Evolutionary conservation across 2,113 vertebrate species (phyloP).

Genomic region (Hystrix brachyura): DNA sequence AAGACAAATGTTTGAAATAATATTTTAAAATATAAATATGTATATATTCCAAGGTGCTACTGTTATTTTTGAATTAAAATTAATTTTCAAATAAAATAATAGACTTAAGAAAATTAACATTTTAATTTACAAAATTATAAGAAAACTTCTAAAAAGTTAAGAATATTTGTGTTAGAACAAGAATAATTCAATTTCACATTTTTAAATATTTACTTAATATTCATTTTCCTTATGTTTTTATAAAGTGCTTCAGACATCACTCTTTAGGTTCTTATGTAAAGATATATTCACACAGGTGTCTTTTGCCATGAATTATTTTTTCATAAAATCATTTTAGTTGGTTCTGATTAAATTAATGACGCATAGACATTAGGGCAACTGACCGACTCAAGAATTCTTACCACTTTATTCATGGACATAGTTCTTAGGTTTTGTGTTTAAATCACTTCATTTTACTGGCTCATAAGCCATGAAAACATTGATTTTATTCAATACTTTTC

Average conservation of each 20-base stretch:
- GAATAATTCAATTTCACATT: not conserved
- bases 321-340: conserved; percentile 11
- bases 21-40: not conserved
- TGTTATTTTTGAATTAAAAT: not conserved
- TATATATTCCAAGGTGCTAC: not conserved
- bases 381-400: conserved; percentile 4
- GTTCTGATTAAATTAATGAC: conserved; percentile 6
- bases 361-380: not conserved
- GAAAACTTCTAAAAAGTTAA: not conserved
- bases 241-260: not conserved
- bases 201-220: not conserved
- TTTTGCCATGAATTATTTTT: not conserved
- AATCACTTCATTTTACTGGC: conserved; percentile 39
- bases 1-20: not conserved
- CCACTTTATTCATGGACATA: not conserved
- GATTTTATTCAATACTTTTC: conserved; percentile 54
- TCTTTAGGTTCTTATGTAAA: not conserved
- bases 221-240: not conserved
- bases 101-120: not conserved
- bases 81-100: not conserved
- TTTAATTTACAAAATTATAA: conserved; percentile 1
- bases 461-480: conserved; percentile 15
- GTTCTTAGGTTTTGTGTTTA: not conserved
- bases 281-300: not conserved
- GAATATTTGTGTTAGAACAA: not conserved